phyloP scores from a whole-genome alignment of 2,797 vertebrate species.

The Phyllotis vaccarum region DNA sequence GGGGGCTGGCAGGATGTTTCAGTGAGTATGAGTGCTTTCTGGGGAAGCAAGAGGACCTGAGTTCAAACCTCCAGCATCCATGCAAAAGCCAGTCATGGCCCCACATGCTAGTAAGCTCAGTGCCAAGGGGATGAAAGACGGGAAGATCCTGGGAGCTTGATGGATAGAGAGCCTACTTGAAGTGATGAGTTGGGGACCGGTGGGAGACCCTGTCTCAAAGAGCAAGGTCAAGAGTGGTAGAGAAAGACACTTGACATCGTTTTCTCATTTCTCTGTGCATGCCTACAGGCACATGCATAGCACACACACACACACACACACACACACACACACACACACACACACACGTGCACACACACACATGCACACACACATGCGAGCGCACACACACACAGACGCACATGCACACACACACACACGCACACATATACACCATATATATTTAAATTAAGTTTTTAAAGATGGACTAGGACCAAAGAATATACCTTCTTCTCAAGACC shows the following conservation, averaged over 20 bases:
- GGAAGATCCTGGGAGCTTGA: neutral
- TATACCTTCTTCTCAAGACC: too few species aligned
- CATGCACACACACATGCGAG: neutral
- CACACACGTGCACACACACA: too few species aligned
- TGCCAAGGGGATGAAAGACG: neutral
- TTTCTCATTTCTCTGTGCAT: neutral
- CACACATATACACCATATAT: neutral
- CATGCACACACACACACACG: neutral
- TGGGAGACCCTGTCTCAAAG: neutral
- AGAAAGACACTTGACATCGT: neutral
- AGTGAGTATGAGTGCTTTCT: too few species aligned
- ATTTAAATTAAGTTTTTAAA: neutral
- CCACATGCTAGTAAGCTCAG: neutral
- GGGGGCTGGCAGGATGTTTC: neutral
- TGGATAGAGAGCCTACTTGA: neutral
- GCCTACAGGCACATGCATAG: neutral
- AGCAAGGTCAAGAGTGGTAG: neutral
- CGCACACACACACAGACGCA: neutral
- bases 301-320: neutral
- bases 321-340: neutral
- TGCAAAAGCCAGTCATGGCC: neutral
- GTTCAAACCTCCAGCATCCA: neutral
- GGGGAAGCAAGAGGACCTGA: neutral
- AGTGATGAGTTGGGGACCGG: neutral
- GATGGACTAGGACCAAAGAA: neutral